Evolutionary conservation across 2,113 vertebrate species (phyloP).

Genomic region (Grantiella picta): DNA sequence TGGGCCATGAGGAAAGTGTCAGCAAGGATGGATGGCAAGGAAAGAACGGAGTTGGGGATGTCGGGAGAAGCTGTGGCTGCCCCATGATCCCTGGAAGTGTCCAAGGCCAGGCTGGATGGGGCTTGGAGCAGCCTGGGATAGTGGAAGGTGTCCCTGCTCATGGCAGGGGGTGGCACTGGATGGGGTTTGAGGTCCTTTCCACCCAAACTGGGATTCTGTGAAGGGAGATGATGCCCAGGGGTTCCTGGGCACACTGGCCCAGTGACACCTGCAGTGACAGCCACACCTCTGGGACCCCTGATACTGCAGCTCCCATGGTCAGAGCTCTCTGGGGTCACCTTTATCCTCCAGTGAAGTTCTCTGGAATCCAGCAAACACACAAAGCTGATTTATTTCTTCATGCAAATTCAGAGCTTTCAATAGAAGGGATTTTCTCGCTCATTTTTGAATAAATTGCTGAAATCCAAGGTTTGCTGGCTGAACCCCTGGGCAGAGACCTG

Average conservation of each 20-base stretch:
- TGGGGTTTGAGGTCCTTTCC: neutral
- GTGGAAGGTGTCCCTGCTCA: neutral
- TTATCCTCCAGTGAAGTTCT: neutral
- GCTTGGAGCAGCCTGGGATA: neutral
- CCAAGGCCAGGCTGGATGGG: neutral
- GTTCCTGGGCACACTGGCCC: neutral
- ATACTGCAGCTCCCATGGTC: neutral
- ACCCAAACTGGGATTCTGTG: neutral
- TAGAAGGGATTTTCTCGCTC: neutral
- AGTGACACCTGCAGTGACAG: neutral
- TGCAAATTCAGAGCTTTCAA: neutral
- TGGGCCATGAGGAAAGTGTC: neutral
- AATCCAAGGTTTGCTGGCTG: neutral
- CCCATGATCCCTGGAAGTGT: neutral
- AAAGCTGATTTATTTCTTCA: neutral
- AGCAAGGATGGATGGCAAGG: neutral
- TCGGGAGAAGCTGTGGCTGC: neutral
- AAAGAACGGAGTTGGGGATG: neutral
- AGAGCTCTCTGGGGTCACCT: neutral
- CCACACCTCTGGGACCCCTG: neutral
- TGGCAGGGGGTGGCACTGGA: neutral
- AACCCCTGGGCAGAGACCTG: neutral
- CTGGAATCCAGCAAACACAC: neutral
- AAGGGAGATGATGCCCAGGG: neutral
- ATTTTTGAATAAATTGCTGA: neutral